Evolutionary conservation across 2,888 invertebrate genomes (phyloP), one percentile per base, ranked within the genome.

Genomic region (Stegophylla sp.): DNA sequence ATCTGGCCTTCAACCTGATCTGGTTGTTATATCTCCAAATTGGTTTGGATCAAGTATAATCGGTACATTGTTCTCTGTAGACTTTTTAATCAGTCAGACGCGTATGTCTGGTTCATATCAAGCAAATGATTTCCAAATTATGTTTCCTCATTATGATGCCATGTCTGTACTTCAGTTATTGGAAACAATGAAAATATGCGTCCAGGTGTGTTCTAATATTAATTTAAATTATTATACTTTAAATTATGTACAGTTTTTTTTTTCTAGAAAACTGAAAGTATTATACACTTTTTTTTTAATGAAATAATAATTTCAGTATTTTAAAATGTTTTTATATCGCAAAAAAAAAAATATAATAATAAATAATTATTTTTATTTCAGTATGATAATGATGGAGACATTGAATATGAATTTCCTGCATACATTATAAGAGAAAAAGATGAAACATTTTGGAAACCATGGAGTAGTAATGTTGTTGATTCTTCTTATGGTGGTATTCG

Each of bases 361-460:
- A n/a, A 28, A 63, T 43, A n/a, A 17, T 15, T 56, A 45, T 13
- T 63, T 45, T 72, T 81, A 83, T 87, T 86, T 81, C 86, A 91
- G 88, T 91, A 91, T 86, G 91, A 92, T 84, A 89, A 90, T 48
- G 92, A 91, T 82, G 91, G 90, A 3, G 92, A 92, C 84, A 87
- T 91, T 17, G 92, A 92, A 84, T 93, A 91, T 85, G 93, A 93
- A 87, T 92, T 93, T 85, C 92, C 93, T 0, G 90, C 91, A 84
- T 90, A 92, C 85, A 90, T 90, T 85, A 88, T 91, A 83, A 89
- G 90, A 5, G 91, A 92, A 86, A 90, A 90, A 5, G 85, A 91
- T 28, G 89, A 89, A 45, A 91, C 91, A n/a, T 86, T 92, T 43
- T 92, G 92, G 92, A 90, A 91, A 85, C 87, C 88, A 4, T 86